Base-by-base conservation (phyloP, 1,140 invertebrate genomes). In the Radopholus similis region DNA sequence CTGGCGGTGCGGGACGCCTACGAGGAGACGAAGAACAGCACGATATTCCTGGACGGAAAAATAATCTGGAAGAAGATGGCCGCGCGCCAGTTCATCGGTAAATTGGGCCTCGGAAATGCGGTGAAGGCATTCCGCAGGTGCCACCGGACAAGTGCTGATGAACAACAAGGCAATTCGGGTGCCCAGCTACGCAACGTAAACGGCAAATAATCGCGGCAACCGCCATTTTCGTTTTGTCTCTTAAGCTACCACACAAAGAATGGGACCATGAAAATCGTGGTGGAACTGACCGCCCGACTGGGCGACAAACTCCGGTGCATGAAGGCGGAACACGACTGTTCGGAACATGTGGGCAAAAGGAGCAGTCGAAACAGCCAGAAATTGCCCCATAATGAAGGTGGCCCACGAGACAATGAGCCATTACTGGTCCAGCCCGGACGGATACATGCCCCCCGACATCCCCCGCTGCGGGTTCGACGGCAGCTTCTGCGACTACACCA, bases 171-270 rank as follows among this genome's bases (percentile, higher is more conserved):
- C 68, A 18, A 77, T 82, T 30, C 53, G 79, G 9, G 80, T 82
- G n/a, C 79, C 79, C 11, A 81, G 75, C n/a, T 81, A 81, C 71
- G 66, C 66, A 28, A 70, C 66, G n/a, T 82, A 80, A 79, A 79
- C 49, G 70, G 77, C 28, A n/a, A 58, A 49, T n/a, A 79, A 79
- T 51, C 72, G 77, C 28, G 75, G n/a, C n/a, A n/a, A n/a, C n/a
- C n/a, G n/a, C n/a, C n/a, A n/a, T n/a, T n/a, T n/a, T n/a, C n/a
- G n/a, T n/a, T n/a, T n/a, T n/a, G n/a, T n/a, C n/a, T n/a, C n/a
- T n/a, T n/a, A n/a, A n/a, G n/a, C n/a, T 82, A 81, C 59, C 66
- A 77, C 54, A 60, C 76, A 9, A 66, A 60, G 28, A 81, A 81
- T 53, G 72, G 78, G 23, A 79, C 81, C 4, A 68, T 81, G 60